A percentile compares a stretch with the other conserved stretches of the same genome.
phyloP scores from a whole-genome alignment of 64 coral and sea anemone genomes.

The Pachyseris speciosa region DNA sequence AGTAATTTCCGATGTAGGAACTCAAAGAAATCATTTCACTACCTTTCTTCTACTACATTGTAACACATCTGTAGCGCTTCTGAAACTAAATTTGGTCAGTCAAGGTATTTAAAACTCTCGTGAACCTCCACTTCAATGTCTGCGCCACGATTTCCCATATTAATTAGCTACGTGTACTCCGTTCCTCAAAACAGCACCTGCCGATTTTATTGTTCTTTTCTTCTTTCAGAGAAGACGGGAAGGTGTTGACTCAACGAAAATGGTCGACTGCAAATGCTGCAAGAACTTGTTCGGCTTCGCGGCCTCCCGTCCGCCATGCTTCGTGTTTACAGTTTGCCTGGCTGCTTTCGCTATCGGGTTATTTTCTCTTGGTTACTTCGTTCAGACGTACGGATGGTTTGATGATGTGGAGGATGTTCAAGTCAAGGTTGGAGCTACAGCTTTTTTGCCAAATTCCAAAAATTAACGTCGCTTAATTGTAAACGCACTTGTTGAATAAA shows the following conservation, averaged over 20 bases:
- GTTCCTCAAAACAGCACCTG: slow-evolving; percentile 1
- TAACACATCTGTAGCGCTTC: not conserved
- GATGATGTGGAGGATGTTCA: not conserved
- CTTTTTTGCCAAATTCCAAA: no score
- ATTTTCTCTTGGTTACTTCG: slow-evolving; percentile 81
- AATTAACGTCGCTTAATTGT: no score
- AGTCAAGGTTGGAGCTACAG: not conserved
- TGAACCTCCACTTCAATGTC: not conserved
- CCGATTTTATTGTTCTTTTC: not conserved
- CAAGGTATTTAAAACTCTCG: not conserved
- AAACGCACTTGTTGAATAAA: no score
- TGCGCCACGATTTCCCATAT: not conserved
- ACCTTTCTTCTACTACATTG: not conserved
- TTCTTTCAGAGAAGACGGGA: not conserved
- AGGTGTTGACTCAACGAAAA: not conserved
- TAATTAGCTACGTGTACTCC: not conserved
- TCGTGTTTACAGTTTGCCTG: slow-evolving; percentile 78
- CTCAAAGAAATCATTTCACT: not conserved
- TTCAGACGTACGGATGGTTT: slow-evolving; percentile 51
- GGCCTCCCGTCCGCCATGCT: slow-evolving; percentile 62
- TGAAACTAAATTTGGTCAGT: not conserved
- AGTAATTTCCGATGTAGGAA: not conserved
- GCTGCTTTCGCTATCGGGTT: slow-evolving; percentile 87
- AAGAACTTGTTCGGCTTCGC: slow-evolving; percentile 85
- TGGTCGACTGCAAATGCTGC: slow-evolving; percentile 84